Percentiles rank a stretch among this genome's conserved stretches.
These are phyloP conservation scores for Hirtodrosophila trivittata DNA, from an alignment of 2,888 invertebrate species.

Conservation along the genomic window DNA sequence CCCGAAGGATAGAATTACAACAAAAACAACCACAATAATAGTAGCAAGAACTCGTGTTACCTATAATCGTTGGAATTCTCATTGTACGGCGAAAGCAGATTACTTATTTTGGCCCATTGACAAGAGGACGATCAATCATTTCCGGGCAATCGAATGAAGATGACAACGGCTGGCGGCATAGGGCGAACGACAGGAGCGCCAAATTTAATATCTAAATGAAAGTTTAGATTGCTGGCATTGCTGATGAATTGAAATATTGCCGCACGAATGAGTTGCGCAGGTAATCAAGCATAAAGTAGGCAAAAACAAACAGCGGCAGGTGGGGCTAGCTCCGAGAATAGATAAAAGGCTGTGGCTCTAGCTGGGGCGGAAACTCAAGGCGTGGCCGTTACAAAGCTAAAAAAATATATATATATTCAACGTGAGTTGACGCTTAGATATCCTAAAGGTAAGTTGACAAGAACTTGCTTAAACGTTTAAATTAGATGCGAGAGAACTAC, in stretches of 20 bases:
- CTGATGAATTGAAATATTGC: conserved; percentile 77
- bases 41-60: conserved; percentile 19
- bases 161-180: conserved; percentile 28
- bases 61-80: conserved; percentile 36
- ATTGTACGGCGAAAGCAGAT: conserved; percentile 47
- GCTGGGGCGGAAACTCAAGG: conserved; percentile 5
- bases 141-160: conserved; percentile 69
- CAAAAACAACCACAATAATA: conserved; percentile 3
- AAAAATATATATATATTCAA: not conserved
- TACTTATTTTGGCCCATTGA: conserved; percentile 60
- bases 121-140: conserved; percentile 64
- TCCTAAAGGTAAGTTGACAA: not conserved
- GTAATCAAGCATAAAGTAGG: conserved; percentile 72
- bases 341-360: conserved; percentile 15
- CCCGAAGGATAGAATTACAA: conserved; percentile 5
- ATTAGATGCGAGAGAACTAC: no score
- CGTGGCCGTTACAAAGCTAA: conserved; percentile 23
- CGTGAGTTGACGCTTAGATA: not conserved
- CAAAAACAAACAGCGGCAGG: conserved; percentile 24
- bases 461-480: no score
- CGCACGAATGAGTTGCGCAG: conserved; percentile 71
- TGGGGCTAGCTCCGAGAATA: conserved; percentile 41
- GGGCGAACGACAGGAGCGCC: conserved; percentile 1
- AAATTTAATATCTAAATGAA: conserved; percentile 71
- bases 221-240: conserved; percentile 63